phyloP scores from a whole-genome alignment of 2,888 invertebrate genomes.

The Drepana falcataria region DNA sequence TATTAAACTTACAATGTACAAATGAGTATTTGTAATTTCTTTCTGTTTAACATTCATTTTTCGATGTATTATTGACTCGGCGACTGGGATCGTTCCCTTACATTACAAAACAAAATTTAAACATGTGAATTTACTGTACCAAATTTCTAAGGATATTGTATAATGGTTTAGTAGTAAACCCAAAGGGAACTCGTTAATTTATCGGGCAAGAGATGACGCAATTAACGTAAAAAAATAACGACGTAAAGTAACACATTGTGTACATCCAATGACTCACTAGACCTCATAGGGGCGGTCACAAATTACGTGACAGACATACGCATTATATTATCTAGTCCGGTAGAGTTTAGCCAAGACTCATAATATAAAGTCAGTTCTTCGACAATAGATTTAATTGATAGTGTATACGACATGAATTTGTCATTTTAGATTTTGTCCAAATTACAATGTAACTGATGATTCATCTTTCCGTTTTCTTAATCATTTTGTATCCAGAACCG shows the following conservation, averaged over 20 bases:
- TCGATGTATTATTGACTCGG: too few relatives aligned
- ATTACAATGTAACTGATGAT: conserved; percentile 6
- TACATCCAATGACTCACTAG: conserved; percentile 29
- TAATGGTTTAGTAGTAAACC: conserved; percentile 12
- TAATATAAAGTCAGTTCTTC: too few relatives aligned
- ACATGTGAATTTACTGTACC: background rate
- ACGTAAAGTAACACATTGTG: conserved; percentile 16
- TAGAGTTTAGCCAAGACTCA: too few relatives aligned
- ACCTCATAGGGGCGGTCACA: conserved; percentile 26
- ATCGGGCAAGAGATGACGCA: conserved; percentile 25
- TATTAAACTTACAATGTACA: too few relatives aligned
- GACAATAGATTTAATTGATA: too few relatives aligned
- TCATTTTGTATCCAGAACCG: conserved; percentile 29
- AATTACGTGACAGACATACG: conserved; percentile 27
- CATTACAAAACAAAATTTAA: too few relatives aligned
- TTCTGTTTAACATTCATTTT: too few relatives aligned
- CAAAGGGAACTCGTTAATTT: conserved; percentile 24
- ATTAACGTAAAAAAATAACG: too few relatives aligned
- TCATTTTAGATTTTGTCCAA: too few relatives aligned
- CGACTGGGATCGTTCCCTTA: too few relatives aligned
- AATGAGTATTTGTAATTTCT: too few relatives aligned
- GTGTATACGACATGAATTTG: too few relatives aligned
- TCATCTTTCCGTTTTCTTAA: conserved; percentile 14
- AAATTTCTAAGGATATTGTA: conserved; percentile 6
- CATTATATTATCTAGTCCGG: conserved; percentile 9